phyloP scores from a whole-genome alignment of 2,113 vertebrate genomes.

The Egretta garzetta region DNA sequence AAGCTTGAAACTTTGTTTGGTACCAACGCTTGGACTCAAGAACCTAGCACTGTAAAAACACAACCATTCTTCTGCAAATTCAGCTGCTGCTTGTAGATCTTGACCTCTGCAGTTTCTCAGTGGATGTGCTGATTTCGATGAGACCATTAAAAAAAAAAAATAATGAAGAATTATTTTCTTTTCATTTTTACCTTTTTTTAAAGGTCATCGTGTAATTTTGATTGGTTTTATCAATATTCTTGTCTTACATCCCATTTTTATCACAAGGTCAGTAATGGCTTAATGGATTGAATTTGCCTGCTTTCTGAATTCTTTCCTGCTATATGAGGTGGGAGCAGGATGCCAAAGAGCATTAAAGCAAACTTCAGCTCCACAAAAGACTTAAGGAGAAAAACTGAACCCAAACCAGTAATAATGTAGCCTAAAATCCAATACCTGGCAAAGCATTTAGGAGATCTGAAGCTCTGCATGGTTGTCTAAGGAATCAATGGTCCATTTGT shows the following conservation, averaged over 20 bases:
- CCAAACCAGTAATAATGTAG: background rate
- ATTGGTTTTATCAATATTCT: background rate
- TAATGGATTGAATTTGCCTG: background rate
- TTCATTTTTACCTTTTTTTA: background rate
- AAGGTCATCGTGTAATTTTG: background rate
- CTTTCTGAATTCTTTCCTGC: background rate
- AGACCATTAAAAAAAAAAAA: background rate
- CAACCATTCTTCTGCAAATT: background rate
- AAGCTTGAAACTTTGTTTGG: background rate
- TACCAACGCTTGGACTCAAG: fast-evolving
- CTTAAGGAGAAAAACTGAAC: background rate
- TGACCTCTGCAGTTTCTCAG: background rate
- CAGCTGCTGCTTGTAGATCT: background rate
- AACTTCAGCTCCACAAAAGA: background rate
- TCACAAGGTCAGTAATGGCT: background rate
- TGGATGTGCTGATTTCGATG: background rate
- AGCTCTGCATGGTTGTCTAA: background rate
- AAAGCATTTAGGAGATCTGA: background rate
- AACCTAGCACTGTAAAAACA: background rate
- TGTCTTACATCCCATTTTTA: background rate
- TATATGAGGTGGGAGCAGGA: background rate
- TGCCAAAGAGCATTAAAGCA: background rate
- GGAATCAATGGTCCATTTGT: constrained; percentile 4
- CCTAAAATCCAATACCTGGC: background rate
- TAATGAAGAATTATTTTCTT: background rate